Evolutionary conservation across 1,140 invertebrate genomes (phyloP).

Genomic region (Thrips palmi): DNA sequence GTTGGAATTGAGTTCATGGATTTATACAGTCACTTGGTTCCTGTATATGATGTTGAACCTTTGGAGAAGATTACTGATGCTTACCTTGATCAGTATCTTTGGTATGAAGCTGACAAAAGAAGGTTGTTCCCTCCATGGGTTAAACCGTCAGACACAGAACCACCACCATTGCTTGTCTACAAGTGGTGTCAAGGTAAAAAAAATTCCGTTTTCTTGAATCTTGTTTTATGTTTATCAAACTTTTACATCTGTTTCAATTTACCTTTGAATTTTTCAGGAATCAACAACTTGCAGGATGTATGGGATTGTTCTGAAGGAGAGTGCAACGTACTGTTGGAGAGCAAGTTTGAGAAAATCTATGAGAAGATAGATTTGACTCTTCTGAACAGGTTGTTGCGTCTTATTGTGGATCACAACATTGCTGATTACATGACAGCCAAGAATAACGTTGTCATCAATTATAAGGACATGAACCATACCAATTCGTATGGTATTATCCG

Average conservation of each 20-base stretch:
- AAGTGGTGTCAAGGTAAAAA: constrained; percentile 95
- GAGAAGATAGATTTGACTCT: constrained; percentile 99
- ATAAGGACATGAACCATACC: constrained; percentile 99
- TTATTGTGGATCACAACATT: constrained; percentile 99
- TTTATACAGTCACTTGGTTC: constrained; percentile 94
- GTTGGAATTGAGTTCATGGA: constrained; percentile 99
- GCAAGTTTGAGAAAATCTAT: constrained; percentile 93
- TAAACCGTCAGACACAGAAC: constrained; percentile 96
- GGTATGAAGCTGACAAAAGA: constrained; percentile 99
- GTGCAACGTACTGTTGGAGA: constrained; percentile 96
- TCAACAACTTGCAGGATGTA: constrained; percentile 94
- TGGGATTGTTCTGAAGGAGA: constrained; percentile 98
- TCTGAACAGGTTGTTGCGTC: constrained; percentile 80
- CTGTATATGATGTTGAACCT: constrained; percentile 98
- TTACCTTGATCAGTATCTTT: constrained; percentile 98
- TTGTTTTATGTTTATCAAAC: not conserved
- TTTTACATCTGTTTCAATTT: not conserved
- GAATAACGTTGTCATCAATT: constrained; percentile 99
- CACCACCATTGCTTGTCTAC: constrained; percentile 91
- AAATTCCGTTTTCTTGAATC: not conserved
- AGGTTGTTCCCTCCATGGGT: constrained; percentile 96
- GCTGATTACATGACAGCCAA: constrained; percentile 99
- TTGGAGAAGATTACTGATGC: constrained; percentile 99
- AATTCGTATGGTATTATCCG: constrained; percentile 88
- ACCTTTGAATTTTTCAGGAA: constrained; percentile 31